These are phyloP conservation scores for Copsychus sechellarum DNA, from an alignment of 2,113 vertebrate genomes.

Conservation along the genomic window DNA sequence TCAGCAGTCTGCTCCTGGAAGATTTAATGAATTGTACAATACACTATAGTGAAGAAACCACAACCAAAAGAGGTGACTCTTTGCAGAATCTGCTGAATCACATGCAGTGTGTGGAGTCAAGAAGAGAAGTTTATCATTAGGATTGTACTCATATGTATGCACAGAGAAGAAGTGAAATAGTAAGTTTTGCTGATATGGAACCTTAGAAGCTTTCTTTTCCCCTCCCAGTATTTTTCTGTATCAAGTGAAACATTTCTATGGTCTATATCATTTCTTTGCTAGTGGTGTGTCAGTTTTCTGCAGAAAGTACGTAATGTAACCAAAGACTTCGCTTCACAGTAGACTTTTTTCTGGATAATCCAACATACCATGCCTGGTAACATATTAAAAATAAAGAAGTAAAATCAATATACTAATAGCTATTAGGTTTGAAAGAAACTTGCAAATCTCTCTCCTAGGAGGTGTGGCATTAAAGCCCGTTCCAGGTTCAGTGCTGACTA, in stretches of 20 bases:
- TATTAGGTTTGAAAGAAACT: not conserved
- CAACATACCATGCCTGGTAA: not conserved
- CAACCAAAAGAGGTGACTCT: not conserved
- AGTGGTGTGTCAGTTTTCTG: not conserved
- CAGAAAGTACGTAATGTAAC: not conserved
- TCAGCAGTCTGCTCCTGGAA: not conserved
- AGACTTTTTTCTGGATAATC: not conserved
- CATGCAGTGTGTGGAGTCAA: not conserved
- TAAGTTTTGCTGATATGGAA: not conserved
- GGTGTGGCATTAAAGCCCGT: not conserved
- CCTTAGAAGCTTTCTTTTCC: not conserved
- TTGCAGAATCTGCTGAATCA: not conserved
- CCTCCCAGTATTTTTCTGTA: not conserved
- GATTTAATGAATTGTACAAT: not conserved
- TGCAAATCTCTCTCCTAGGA: not conserved
- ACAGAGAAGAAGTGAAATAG: not conserved
- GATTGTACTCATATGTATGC: not conserved
- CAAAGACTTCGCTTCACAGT: accelerated
- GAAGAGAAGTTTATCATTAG: not conserved
- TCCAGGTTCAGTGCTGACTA: not conserved
- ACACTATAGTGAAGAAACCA: not conserved
- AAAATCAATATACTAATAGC: not conserved
- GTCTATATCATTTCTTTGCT: not conserved
- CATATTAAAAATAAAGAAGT: not conserved
- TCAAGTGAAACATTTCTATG: not conserved